Evolutionary conservation across 1,140 invertebrate genomes (phyloP), one percentile per base, ranked within the genome.

Genomic region (Dinoponera quadriceps): DNA sequence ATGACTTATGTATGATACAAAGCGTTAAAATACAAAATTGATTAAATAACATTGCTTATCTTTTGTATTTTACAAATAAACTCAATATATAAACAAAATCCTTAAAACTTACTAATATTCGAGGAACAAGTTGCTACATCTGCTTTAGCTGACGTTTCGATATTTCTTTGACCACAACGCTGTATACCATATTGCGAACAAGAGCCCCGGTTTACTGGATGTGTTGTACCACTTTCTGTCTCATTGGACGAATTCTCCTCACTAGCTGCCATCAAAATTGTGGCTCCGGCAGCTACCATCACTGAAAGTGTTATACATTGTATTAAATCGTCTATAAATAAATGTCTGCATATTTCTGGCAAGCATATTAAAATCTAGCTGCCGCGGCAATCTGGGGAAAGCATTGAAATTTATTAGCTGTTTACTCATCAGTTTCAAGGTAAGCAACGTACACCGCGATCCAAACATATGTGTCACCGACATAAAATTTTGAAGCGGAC

Each of bases 241-340:
- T 72, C 81, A 74, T 86, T 90, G 33, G 87, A 90, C 62, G 88
- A 85, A 75, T 86, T 89, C 78, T 89, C 83, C 71, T 90, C 90
- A 60, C 87, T 90, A 75, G 90, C 86, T 86, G 90, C 87, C 89
- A 92, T 91, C 83, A 92, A 88, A 83, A 88, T 86, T 51, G 85
- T 89, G 22, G 85, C 90, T 65, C 91, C 90, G 69, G 87, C 88
- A 88, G 91, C 90, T 89, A 92, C 91, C 91, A 92, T 92, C 82
- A 82, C 88, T 89, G 48, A 81, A 87, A 87, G 7, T 22, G 57
- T 77, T 9, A 38, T 13, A 78, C 18, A 49, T 27, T 55, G 72
- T 22, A 55, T 69, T 62, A 60, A 59, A 3, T 65, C 72, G 48
- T 57, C 33, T 60, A 55, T 54, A 65, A 55, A 38, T 66, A 57